Percentiles rank a stretch among this genome's conserved stretches.
phyloP scores from a whole-genome alignment of 2,888 invertebrate species.

The Zelleria hepariella region DNA sequence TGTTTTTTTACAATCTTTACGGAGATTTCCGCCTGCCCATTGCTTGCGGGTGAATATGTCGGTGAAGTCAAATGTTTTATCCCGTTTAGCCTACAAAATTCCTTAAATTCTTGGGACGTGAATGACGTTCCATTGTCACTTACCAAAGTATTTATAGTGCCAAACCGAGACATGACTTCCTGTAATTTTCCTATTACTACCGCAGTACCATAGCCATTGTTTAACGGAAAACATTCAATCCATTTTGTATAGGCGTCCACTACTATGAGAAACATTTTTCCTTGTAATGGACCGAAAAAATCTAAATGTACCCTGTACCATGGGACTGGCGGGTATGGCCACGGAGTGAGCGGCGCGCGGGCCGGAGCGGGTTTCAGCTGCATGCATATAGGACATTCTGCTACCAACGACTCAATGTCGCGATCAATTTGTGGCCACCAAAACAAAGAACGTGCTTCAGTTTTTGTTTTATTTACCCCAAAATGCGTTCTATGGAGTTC shows the following conservation, averaged over 20 bases:
- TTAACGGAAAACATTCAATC: constrained; percentile 1
- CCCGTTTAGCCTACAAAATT: constrained; percentile 2
- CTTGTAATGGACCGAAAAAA: constrained; percentile 1
- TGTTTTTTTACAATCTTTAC: neutral
- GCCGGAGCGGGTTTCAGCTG: neutral
- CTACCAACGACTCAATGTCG: neutral
- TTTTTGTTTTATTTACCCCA: constrained; percentile 1
- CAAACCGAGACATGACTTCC: constrained; percentile 1
- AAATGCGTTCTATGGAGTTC: neutral
- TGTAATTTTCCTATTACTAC: neutral
- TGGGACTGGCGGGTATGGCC: neutral
- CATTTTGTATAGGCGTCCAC: constrained; percentile 1
- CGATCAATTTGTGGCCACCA: neutral
- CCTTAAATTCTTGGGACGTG: neutral
- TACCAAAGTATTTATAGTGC: neutral
- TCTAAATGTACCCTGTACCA: constrained; percentile 1
- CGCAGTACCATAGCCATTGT: neutral
- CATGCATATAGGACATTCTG: neutral
- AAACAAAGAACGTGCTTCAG: neutral
- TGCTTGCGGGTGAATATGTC: neutral
- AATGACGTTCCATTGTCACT: constrained; percentile 2
- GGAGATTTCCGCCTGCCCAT: neutral
- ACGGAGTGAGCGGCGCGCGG: neutral
- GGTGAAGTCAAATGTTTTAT: neutral
- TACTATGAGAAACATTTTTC: neutral